Conservation (phyloP, 2,888 invertebrate species). For the Drosophila niveifrons region DNA sequence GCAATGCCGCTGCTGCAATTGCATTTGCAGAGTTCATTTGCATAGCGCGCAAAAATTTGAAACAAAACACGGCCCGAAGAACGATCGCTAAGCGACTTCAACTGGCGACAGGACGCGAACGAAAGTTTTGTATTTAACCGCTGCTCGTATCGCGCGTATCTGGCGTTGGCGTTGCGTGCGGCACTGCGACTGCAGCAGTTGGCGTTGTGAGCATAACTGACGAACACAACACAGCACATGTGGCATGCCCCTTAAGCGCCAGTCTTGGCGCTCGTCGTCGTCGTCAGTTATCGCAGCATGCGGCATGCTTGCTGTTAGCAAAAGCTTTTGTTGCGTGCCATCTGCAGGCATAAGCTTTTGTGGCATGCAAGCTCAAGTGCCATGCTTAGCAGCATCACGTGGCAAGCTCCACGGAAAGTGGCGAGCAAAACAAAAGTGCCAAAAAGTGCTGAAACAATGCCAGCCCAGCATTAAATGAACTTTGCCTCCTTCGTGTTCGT, state of each 20-base stretch:
- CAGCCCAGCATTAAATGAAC: constrained; percentile 21
- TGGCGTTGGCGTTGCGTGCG: constrained; percentile 46
- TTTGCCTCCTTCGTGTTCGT: constrained; percentile 8
- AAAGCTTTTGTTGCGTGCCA: constrained; percentile 47
- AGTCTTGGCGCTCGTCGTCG: neutral
- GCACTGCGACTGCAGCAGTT: constrained; percentile 73
- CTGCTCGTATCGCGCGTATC: constrained; percentile 7
- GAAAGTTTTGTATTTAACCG: constrained; percentile 11
- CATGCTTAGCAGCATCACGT: constrained; percentile 42
- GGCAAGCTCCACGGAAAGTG: constrained; percentile 51
- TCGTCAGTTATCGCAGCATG: constrained; percentile 64
- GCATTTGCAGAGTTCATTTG: constrained; percentile 12
- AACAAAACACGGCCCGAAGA: constrained; percentile 28
- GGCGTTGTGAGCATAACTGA: constrained; percentile 75
- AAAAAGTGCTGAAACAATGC: constrained; percentile 7
- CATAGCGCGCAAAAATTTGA: constrained; percentile 52
- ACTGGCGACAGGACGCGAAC: constrained; percentile 22
- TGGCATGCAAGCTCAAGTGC: constrained; percentile 27
- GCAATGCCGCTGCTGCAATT: constrained; percentile 7
- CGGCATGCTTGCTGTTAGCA: constrained; percentile 41
- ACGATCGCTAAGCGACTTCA: constrained; percentile 42
- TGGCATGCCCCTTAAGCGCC: constrained; percentile 8
- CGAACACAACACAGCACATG: constrained; percentile 50
- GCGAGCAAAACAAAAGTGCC: constrained; percentile 68
- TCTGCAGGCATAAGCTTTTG: constrained; percentile 63